These are phyloP conservation scores for Drosophila vallismaia DNA, from an alignment of 2,888 invertebrate species.

Conservation along the genomic window DNA sequence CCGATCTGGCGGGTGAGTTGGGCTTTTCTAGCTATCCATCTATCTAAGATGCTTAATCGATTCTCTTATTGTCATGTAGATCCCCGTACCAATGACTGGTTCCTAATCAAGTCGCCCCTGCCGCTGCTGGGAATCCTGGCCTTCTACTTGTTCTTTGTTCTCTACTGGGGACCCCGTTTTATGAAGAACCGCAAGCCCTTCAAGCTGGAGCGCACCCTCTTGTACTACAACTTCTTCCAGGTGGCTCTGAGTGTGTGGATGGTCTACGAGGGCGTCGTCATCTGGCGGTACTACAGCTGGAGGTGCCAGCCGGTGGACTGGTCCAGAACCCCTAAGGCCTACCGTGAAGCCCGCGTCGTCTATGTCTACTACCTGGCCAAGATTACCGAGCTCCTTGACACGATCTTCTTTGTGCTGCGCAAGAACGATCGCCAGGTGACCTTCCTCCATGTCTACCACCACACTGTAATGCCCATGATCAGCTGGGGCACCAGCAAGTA, in stretches of 20 bases:
- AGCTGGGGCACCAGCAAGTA: constrained; percentile 97
- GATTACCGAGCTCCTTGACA: constrained; percentile 94
- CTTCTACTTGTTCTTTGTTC: constrained; percentile 89
- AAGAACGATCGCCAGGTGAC: constrained; percentile 96
- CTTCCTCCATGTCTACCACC: constrained; percentile 96
- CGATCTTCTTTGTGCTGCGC: constrained; percentile 95
- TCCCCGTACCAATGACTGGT: constrained; percentile 87
- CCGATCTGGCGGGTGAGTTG: constrained; percentile 87
- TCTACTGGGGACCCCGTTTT: constrained; percentile 91
- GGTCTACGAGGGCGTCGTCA: constrained; percentile 88
- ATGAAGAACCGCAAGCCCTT: constrained; percentile 95
- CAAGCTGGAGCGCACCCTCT: constrained; percentile 90
- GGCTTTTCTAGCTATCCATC: neutral
- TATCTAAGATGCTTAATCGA: neutral
- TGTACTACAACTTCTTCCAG: constrained; percentile 95
- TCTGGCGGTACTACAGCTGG: constrained; percentile 92
- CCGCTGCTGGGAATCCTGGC: constrained; percentile 88
- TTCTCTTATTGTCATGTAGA: constrained; percentile 82
- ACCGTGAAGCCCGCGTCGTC: constrained; percentile 89
- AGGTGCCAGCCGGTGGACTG: constrained; percentile 96
- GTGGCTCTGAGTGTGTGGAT: constrained; percentile 92
- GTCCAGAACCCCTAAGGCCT: constrained; percentile 89
- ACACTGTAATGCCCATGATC: constrained; percentile 96
- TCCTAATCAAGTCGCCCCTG: constrained; percentile 88
- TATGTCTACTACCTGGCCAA: constrained; percentile 95